phyloP scores from a whole-genome alignment of 2,888 invertebrate species.

The Pandemis cinnamomeana region DNA sequence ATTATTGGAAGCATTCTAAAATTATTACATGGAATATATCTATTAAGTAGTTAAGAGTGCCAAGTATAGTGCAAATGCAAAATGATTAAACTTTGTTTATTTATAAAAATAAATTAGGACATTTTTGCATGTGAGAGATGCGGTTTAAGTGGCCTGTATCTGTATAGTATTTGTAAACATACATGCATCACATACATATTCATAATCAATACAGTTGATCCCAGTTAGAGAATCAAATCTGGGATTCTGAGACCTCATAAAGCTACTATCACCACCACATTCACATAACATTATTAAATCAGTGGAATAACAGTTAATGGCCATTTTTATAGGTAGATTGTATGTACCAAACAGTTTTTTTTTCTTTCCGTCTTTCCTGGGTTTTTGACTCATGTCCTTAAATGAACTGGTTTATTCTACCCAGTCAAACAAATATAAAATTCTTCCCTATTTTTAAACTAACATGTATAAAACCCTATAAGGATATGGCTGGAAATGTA shows the following conservation, averaged over 20 bases:
- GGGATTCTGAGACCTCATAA: no score
- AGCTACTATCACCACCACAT: no score
- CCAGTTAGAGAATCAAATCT: no score
- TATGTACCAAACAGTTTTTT: no score
- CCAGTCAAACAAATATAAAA: neutral
- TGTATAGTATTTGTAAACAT: no score
- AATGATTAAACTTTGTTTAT: neutral
- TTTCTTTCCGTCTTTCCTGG: neutral
- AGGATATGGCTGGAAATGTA: neutral
- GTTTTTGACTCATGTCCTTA: neutral
- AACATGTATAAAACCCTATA: neutral
- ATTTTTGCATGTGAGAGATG: neutral
- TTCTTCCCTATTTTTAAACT: neutral
- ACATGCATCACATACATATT: no score
- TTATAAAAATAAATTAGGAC: neutral
- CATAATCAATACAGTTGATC: no score
- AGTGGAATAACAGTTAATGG: no score
- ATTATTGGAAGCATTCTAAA: slow-evolving; percentile 6
- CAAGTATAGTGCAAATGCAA: neutral
- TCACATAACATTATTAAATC: no score
- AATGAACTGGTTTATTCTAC: neutral
- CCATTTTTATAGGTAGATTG: no score
- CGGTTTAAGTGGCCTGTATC: no score
- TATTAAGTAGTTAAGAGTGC: neutral
- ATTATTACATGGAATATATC: neutral